Conservation (phyloP, 2,888 invertebrate species). For the Drosophila putrida region DNA sequence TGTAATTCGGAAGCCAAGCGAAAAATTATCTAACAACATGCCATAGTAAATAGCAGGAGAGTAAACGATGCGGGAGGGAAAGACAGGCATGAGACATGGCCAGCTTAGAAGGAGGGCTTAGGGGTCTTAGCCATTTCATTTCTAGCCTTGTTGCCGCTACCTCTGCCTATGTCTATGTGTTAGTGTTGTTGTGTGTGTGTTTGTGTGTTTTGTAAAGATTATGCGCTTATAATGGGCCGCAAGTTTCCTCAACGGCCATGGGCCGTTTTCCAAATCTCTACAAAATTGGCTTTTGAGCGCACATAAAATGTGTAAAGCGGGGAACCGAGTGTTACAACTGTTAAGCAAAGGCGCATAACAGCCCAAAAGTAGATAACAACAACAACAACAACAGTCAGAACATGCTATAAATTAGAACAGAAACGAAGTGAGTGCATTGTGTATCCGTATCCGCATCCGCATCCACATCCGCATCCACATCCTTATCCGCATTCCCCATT, state of each 20-base stretch:
- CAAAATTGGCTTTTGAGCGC: conserved; percentile 80
- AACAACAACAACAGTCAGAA: conserved; percentile 31
- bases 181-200: conserved; percentile 31
- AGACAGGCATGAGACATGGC: conserved; percentile 17
- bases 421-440: conserved; percentile 74
- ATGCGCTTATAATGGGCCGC: conserved; percentile 79
- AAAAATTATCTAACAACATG: conserved; percentile 71
- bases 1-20: conserved; percentile 52
- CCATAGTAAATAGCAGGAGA: conserved; percentile 31
- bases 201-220: conserved; percentile 72
- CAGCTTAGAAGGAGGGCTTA: conserved; percentile 39
- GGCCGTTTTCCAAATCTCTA: conserved; percentile 69
- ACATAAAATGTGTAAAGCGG: conserved; percentile 76
- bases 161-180: conserved; percentile 7
- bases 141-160: conserved; percentile 40
- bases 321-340: conserved; percentile 65
- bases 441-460: conserved; percentile 41
- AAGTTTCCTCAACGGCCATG: conserved; percentile 62
- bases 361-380: conserved; percentile 56
- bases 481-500: conserved; percentile 22
- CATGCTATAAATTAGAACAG: conserved; percentile 69
- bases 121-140: conserved; percentile 73
- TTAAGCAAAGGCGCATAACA: conserved; percentile 59
- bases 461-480: conserved; percentile 12
- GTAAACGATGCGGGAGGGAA: not conserved